These are phyloP conservation scores for Hoplostethus mediterraneus DNA, from an alignment of 2,797 vertebrate genomes.

Conservation along the genomic window DNA sequence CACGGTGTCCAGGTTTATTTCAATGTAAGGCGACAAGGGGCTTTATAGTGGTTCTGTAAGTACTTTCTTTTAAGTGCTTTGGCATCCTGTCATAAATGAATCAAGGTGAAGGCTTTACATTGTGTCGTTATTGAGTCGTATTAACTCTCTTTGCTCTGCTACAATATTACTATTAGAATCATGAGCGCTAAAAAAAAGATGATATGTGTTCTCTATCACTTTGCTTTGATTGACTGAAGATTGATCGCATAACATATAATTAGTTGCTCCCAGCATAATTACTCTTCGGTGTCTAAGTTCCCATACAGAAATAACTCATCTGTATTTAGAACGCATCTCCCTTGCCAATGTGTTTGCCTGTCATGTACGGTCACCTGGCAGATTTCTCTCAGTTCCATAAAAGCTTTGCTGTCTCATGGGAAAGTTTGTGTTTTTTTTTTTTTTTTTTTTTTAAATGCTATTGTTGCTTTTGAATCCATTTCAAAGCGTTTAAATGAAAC, in stretches of 20 bases:
- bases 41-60: slow-evolving; percentile 20
- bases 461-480: slow-evolving; percentile 63
- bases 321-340: slow-evolving; percentile 57
- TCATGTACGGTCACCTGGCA: slow-evolving; percentile 71
- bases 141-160: slow-evolving; percentile 23
- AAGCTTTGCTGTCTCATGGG: slow-evolving; percentile 48
- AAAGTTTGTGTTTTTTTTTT: slow-evolving; percentile 28
- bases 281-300: slow-evolving; percentile 57
- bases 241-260: slow-evolving; percentile 70
- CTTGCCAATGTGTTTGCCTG: slow-evolving; percentile 49
- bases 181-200: slow-evolving; percentile 26
- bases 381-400: slow-evolving; percentile 47
- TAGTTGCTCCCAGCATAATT: slow-evolving; percentile 65
- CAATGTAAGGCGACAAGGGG: slow-evolving; percentile 4
- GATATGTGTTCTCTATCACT: slow-evolving; percentile 33
- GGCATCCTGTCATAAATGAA: slow-evolving; percentile 43
- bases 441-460: too few species aligned
- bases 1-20: slow-evolving; percentile 25
- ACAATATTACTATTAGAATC: slow-evolving; percentile 16
- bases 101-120: slow-evolving; percentile 38
- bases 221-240: slow-evolving; percentile 61
- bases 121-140: slow-evolving; percentile 8
- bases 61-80: slow-evolving; percentile 25
- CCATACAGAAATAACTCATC: slow-evolving; percentile 73
- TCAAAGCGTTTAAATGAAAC: slow-evolving; percentile 60